Conservation (phyloP, 2,113 vertebrate genomes). For the Micronycteris hirsuta region DNA sequence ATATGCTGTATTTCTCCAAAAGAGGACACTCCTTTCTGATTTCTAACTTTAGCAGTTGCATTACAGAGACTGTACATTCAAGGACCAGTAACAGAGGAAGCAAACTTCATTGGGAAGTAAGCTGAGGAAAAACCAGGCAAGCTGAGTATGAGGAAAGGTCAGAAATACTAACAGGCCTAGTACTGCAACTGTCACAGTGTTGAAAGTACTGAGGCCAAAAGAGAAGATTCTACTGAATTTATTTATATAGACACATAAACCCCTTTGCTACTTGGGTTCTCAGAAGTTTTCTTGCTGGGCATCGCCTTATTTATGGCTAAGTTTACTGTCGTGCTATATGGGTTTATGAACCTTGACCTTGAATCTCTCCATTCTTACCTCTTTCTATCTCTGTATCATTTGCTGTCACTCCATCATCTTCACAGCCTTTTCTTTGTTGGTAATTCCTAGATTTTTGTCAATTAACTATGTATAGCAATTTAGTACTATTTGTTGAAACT, state of each 20-base stretch:
- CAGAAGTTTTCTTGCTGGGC: neutral
- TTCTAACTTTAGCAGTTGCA: neutral
- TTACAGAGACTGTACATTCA: neutral
- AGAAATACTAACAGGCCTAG: neutral
- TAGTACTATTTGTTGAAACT: neutral
- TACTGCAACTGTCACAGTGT: no score
- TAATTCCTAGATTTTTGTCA: neutral
- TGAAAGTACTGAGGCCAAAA: neutral
- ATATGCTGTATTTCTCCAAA: neutral
- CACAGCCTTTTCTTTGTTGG: neutral
- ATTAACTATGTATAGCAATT: neutral
- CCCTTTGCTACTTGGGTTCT: neutral
- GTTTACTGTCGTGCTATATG: neutral
- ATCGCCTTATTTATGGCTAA: neutral
- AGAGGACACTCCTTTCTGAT: neutral
- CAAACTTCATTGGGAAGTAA: neutral
- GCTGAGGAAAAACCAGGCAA: neutral
- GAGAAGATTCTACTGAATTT: neutral
- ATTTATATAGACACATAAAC: neutral
- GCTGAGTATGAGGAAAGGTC: neutral
- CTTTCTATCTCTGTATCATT: neutral
- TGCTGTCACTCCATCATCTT: neutral
- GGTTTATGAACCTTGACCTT: neutral
- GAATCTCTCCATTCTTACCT: neutral
- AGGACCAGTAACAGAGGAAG: neutral